Base-by-base conservation (phyloP, 2,113 vertebrate species). In the Pelmatolapia mariae region DNA sequence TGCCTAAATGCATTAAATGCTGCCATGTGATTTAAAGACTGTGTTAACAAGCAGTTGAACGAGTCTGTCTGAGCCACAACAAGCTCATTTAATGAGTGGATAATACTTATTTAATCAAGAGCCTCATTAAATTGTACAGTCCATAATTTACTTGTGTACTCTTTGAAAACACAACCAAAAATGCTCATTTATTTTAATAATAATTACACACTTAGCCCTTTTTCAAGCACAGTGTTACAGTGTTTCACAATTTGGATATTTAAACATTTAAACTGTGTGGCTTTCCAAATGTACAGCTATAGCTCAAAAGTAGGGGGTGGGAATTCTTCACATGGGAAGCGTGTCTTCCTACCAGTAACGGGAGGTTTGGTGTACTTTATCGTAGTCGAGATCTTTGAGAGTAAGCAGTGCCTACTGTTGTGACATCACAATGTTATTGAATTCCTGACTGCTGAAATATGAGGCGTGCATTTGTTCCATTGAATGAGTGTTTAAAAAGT, bases 221-320 rank as follows among this genome's bases (percentile, higher is more conserved):
- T 71, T 24, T 71, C 0, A 22, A 22, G 1, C 19, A 71, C 38
- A 43, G n/a, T 24, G 66, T 71, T 43, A 71, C 66, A 71, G 36
- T 22, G 66, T 43, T 26, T 71, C 38, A 71, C 0, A 71, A 12
- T 43, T 71, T 43, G 66, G 36, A 0, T 22, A 68, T 40, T 22
- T 40, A 68, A 68, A 68, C 5, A 0, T 40, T 68, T 38, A 0
- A 40, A 13, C 19, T n/a, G 19, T 40, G 11, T 0, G 1, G 4
- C 0, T 68, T 40, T 68, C 63, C 63, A 68, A 68, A 24, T 13
- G 2, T 22, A 0, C 61, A 13, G 19, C 36, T 68, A 4, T 15
- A 68, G 63, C 36, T 22, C 19, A 40, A 68, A 68, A 68, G 11
- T 68, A 22, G 19, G 36, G n/a, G 36, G 36, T 4, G 63, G 7